These are phyloP conservation scores for Sinocyclocheilus rhinocerous DNA, from an alignment of 2,113 vertebrate species.

Conservation along the genomic window DNA sequence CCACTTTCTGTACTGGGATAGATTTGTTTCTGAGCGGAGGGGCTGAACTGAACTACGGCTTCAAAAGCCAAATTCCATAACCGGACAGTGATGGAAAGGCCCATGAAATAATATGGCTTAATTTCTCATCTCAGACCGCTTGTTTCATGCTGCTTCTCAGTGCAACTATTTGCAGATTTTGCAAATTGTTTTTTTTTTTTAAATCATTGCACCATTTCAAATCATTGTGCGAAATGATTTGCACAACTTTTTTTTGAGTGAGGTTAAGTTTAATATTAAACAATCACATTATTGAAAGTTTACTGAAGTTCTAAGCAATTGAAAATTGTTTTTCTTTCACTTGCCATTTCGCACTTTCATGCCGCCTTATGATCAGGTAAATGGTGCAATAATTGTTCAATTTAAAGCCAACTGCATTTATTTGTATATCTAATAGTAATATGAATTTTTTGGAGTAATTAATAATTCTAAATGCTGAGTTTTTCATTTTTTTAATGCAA, in stretches of 20 bases:
- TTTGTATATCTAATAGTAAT: neutral
- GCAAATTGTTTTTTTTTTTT: neutral
- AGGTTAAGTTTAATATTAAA: neutral
- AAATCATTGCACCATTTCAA: neutral
- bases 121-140: neutral
- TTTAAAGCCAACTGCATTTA: neutral
- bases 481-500: neutral
- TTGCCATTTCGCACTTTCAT: neutral
- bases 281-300: neutral
- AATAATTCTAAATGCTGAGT: neutral
- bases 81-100: neutral
- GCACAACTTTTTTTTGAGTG: neutral
- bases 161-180: neutral
- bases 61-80: slow-evolving; percentile 71
- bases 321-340: neutral
- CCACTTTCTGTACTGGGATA: slow-evolving; percentile 82
- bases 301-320: neutral
- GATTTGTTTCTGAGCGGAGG: slow-evolving; percentile 80
- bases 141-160: neutral
- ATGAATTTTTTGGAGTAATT: neutral
- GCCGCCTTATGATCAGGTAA: neutral
- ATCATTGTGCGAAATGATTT: neutral
- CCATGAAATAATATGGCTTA: neutral
- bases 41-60: slow-evolving; percentile 80
- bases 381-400: neutral